phyloP scores from a whole-genome alignment of 2,113 vertebrate species.

The Isichthys henryi region DNA sequence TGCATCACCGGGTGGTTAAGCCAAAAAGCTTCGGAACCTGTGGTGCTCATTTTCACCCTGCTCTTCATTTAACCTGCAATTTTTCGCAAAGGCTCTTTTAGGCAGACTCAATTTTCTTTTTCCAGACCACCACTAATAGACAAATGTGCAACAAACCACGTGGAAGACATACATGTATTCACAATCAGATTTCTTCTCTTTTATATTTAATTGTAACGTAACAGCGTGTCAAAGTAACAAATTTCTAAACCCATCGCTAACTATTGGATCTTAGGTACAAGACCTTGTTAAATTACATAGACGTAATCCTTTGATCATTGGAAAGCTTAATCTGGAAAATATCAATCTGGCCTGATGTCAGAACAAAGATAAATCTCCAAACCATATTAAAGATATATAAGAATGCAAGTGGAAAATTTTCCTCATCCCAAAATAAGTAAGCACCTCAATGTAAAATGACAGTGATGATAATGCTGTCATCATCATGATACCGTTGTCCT shows the following conservation, averaged over 20 bases:
- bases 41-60: background rate
- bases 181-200: background rate
- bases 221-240: background rate
- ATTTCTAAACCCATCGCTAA: background rate
- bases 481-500: background rate
- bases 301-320: background rate
- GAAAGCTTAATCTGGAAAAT: background rate
- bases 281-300: background rate
- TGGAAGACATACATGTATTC: background rate
- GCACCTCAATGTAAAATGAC: background rate
- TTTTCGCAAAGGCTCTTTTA: background rate
- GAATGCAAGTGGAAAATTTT: background rate
- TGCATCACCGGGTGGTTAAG: background rate
- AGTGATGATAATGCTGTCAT: background rate
- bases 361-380: background rate
- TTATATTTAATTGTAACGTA: background rate
- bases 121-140: background rate
- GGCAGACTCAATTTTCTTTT: background rate
- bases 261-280: background rate
- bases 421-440: background rate
- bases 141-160: background rate
- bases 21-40: background rate
- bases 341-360: background rate
- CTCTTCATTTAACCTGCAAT: background rate
- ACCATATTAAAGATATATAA: background rate